Percentiles rank a stretch among this genome's conserved stretches.
Conservation (phyloP, 2,113 vertebrate species). For the Excalfactoria chinensis region DNA sequence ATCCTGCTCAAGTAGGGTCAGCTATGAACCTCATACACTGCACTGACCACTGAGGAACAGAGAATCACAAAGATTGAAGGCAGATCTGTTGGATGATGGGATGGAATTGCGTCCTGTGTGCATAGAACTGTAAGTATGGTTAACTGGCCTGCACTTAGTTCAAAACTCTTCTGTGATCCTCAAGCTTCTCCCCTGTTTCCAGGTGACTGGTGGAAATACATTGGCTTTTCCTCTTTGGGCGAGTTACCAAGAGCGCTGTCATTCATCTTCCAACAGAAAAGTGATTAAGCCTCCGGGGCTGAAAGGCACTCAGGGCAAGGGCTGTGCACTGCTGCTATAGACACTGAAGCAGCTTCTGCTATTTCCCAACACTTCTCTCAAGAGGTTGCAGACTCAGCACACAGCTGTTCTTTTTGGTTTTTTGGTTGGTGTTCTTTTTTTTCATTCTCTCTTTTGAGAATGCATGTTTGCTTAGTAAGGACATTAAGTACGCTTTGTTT, state of each 20-base stretch:
- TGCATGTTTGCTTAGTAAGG: too few relatives aligned
- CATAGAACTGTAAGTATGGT: neutral
- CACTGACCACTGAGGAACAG: neutral
- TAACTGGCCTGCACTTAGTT: neutral
- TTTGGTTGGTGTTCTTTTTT: too few relatives aligned
- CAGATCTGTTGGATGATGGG: neutral
- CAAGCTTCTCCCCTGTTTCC: neutral
- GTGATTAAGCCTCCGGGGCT: neutral
- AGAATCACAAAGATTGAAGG: neutral
- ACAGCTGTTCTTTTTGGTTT: neutral
- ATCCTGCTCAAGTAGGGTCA: neutral
- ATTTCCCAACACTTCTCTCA: neutral
- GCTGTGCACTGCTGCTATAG: neutral
- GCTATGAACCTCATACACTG: neutral
- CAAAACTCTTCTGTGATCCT: neutral
- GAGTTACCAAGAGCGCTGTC: neutral
- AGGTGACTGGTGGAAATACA: neutral
- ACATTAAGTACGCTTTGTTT: neutral
- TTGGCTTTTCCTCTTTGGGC: neutral
- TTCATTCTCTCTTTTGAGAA: neutral
- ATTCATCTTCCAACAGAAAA: neutral
- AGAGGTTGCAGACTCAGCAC: neutral
- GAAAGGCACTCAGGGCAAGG: neutral
- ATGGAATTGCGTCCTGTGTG: neutral
- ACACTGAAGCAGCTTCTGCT: neutral